Evolutionary conservation across 2,113 vertebrate species (phyloP).

Genomic region (Etheostoma spectabile): DNA sequence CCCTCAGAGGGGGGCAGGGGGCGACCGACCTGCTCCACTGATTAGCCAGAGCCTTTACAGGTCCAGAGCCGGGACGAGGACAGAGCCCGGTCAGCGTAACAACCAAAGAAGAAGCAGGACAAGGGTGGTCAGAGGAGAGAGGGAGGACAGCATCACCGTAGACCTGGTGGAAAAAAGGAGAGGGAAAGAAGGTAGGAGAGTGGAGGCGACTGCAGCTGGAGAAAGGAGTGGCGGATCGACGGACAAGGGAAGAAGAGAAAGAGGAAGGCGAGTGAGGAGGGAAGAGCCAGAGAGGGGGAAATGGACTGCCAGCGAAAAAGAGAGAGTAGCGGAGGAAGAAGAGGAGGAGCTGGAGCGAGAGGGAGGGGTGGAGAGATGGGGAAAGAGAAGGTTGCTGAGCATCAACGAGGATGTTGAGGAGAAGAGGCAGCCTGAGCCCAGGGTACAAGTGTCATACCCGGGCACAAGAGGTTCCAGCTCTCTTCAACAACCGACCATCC

Average conservation of each 20-base stretch:
- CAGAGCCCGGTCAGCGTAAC: slow-evolving; percentile 40
- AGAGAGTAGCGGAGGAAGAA: slow-evolving; percentile 22
- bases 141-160: slow-evolving; percentile 49
- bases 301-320: slow-evolving; percentile 22
- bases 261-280: slow-evolving; percentile 72
- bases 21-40: slow-evolving; percentile 70
- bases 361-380: slow-evolving; percentile 64
- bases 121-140: slow-evolving; percentile 56
- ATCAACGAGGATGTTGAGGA: slow-evolving; percentile 62
- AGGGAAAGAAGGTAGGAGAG: slow-evolving; percentile 64
- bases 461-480: neutral
- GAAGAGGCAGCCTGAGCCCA: neutral
- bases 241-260: slow-evolving; percentile 68
- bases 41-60: slow-evolving; percentile 72
- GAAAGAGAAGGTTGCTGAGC: slow-evolving; percentile 77
- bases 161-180: slow-evolving; percentile 56
- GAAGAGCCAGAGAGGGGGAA: slow-evolving; percentile 62
- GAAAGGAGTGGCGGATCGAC: slow-evolving; percentile 49
- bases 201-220: slow-evolving; percentile 22
- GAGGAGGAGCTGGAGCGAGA: slow-evolving; percentile 45
- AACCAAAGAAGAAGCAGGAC: slow-evolving; percentile 49
- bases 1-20: slow-evolving; percentile 25
- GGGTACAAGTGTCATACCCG: slow-evolving; percentile 32
- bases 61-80: slow-evolving; percentile 37
- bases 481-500: neutral